Percentiles rank a stretch among this genome's conserved stretches.
Evolutionary conservation across 2,797 vertebrate genomes (phyloP).

Genomic region (Poecilia wingei): DNA sequence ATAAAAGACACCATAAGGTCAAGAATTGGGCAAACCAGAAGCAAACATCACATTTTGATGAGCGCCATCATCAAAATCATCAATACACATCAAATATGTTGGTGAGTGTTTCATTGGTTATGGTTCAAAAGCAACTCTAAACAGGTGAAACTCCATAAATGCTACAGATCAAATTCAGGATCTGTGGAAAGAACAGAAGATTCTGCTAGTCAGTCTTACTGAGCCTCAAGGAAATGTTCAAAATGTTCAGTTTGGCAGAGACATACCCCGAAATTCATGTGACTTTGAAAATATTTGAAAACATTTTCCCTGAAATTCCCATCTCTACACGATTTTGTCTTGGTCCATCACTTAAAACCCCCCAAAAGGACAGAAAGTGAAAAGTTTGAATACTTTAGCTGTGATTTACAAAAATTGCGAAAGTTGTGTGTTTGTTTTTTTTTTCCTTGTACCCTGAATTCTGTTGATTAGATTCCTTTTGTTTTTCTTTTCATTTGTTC

Average conservation of each 20-base stretch:
- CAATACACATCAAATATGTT: too few relatives aligned
- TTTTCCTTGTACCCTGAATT: background rate
- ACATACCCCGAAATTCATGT: background rate
- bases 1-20: too few relatives aligned
- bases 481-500: constrained; percentile 30
- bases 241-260: background rate
- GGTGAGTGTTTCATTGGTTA: too few relatives aligned
- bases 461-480: background rate
- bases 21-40: too few relatives aligned
- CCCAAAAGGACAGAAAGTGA: background rate
- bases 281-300: background rate
- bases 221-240: background rate
- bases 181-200: background rate
- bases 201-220: background rate
- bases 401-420: background rate
- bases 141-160: background rate
- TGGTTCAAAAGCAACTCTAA: too few relatives aligned
- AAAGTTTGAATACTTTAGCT: background rate
- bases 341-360: background rate
- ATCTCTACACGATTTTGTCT: background rate
- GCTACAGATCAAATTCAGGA: background rate
- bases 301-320: background rate
- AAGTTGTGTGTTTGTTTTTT: background rate
- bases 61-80: too few relatives aligned
- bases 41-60: too few relatives aligned